Percentiles rank a stretch among this genome's conserved stretches.
phyloP scores from a whole-genome alignment of 2,888 invertebrate species.

The Ennomos quercinarius region DNA sequence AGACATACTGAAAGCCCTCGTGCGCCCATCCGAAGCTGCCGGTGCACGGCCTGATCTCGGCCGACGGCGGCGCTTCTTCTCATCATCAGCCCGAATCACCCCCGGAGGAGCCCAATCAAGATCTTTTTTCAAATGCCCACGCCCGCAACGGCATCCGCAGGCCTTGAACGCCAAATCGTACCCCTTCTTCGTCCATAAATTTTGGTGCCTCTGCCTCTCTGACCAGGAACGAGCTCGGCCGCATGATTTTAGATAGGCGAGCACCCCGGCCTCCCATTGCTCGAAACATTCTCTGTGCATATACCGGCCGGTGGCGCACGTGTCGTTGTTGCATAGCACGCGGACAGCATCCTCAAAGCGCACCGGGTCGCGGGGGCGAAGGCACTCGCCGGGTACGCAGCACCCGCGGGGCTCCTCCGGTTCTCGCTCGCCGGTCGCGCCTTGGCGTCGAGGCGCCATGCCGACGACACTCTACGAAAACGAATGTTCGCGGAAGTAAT shows the following conservation, averaged over 20 bases:
- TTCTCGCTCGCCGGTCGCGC: constrained; percentile 79
- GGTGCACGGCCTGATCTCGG: constrained; percentile 70
- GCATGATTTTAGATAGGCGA: constrained; percentile 95
- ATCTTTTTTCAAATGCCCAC: constrained; percentile 97
- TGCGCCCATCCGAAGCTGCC: constrained; percentile 80
- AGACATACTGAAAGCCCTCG: constrained; percentile 91
- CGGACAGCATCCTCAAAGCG: constrained; percentile 92
- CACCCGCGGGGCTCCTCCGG: constrained; percentile 87
- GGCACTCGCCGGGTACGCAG: constrained; percentile 94
- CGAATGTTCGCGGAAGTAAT: constrained; percentile 70
- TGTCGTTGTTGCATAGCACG: constrained; percentile 97
- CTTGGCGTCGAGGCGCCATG: constrained; percentile 83
- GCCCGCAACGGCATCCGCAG: constrained; percentile 96
- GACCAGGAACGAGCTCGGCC: constrained; percentile 97
- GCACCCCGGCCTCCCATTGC: constrained; percentile 95
- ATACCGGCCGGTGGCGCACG: constrained; percentile 94
- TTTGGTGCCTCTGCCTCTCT: constrained; percentile 96
- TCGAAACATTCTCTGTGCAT: constrained; percentile 99
- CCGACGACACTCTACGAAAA: constrained; percentile 72
- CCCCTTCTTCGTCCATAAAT: constrained; percentile 99
- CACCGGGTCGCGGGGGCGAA: constrained; percentile 88
- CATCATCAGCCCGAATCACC: constrained; percentile 80
- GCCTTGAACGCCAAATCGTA: constrained; percentile 98
- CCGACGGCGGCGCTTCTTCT: constrained; percentile 77
- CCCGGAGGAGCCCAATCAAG: constrained; percentile 95